Evolutionary conservation across 2,113 vertebrate genomes (phyloP).

Genomic region (Dicaeum eximium): DNA sequence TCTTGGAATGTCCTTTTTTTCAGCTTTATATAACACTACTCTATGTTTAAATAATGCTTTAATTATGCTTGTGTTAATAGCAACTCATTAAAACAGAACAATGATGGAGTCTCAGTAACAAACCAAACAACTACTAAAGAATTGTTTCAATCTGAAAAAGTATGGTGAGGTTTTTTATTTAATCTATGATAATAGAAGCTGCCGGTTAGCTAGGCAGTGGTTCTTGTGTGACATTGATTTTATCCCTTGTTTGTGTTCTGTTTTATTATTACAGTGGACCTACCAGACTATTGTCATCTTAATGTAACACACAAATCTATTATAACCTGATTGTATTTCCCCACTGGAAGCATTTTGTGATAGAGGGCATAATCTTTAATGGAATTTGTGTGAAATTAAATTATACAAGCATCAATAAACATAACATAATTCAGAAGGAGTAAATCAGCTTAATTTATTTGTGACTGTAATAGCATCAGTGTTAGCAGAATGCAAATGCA

Average conservation of each 20-base stretch:
- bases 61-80: neutral
- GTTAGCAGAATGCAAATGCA: slow-evolving; percentile 76
- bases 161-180: slow-evolving; percentile 47
- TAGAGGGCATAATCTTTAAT: slow-evolving; percentile 88
- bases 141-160: slow-evolving; percentile 28
- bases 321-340: slow-evolving; percentile 87
- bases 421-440: slow-evolving; percentile 88
- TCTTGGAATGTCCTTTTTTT: neutral
- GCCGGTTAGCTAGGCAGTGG: slow-evolving; percentile 72
- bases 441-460: slow-evolving; percentile 88
- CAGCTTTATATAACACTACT: neutral
- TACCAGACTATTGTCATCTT: slow-evolving; percentile 77
- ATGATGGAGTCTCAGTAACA: neutral
- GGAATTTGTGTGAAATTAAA: slow-evolving; percentile 92
- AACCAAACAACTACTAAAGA: slow-evolving; percentile 29
- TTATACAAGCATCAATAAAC: slow-evolving; percentile 88
- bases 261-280: slow-evolving; percentile 85
- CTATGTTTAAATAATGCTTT: slow-evolving; percentile 39
- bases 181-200: slow-evolving; percentile 71
- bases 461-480: slow-evolving; percentile 75
- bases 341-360: slow-evolving; percentile 87
- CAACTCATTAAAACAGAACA: slow-evolving; percentile 14
- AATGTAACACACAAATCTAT: slow-evolving; percentile 85
- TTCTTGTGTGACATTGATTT: slow-evolving; percentile 78
- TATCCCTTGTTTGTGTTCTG: slow-evolving; percentile 74